phyloP scores from a whole-genome alignment of 2,888 invertebrate genomes.

The Papilio gigon region DNA sequence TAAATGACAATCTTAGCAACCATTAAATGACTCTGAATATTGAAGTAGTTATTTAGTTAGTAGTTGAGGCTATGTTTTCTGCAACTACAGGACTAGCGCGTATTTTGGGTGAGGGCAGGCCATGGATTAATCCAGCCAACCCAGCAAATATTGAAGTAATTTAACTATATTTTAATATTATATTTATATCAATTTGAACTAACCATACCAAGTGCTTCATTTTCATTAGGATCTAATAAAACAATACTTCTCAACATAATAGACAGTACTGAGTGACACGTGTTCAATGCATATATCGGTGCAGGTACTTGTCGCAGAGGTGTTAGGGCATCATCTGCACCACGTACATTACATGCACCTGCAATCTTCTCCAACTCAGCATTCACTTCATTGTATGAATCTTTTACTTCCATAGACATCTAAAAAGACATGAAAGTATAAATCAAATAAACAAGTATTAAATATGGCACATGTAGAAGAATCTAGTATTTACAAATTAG shows the following conservation, averaged over 20 bases:
- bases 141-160: too few species aligned
- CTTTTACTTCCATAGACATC: constrained; percentile 58
- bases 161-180: too few species aligned
- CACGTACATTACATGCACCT: constrained; percentile 48
- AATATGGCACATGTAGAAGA: too few species aligned
- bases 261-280: constrained; percentile 61
- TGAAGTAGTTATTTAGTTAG: too few species aligned
- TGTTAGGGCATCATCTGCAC: constrained; percentile 59
- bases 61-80: too few species aligned
- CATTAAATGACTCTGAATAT: neutral
- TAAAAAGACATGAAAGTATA: constrained; percentile 43
- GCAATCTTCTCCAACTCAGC: constrained; percentile 64
- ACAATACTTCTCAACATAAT: constrained; percentile 64
- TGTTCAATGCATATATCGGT: constrained; percentile 70
- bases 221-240: constrained; percentile 52
- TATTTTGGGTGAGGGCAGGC: too few species aligned
- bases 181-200: constrained; percentile 35
- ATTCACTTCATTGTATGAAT: constrained; percentile 58
- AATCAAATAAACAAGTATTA: too few species aligned
- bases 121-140: too few species aligned
- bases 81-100: too few species aligned
- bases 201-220: constrained; percentile 63
- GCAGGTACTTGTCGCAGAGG: constrained; percentile 69
- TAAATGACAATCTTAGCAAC: neutral
- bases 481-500: too few species aligned